Conservation (phyloP, 2,888 invertebrate species). For the Lasioglossum pauxillum region DNA sequence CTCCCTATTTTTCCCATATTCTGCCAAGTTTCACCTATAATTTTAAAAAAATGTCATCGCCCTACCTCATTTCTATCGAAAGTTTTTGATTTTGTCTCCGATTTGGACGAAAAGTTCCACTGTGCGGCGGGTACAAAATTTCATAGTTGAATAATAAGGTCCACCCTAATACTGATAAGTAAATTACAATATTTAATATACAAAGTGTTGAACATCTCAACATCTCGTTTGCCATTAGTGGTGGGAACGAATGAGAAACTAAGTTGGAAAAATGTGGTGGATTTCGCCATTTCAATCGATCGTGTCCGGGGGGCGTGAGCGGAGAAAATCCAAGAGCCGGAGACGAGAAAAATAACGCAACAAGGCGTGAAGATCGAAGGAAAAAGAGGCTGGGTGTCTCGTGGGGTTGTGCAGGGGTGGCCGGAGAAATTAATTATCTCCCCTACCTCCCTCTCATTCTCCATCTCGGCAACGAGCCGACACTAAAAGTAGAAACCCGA, state of each 20-base stretch:
- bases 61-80: no score
- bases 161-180: no score
- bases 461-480: constrained; percentile 8
- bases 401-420: background rate
- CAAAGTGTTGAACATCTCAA: background rate
- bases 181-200: background rate
- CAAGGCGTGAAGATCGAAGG: constrained; percentile 20
- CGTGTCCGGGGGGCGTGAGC: background rate
- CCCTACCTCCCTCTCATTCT: background rate
- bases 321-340: background rate
- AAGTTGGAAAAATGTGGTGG: background rate
- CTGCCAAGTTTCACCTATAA: no score
- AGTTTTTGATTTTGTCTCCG: no score
- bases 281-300: background rate
- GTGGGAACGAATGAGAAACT: background rate
- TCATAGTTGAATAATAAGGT: no score
- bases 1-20: no score
- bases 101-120: no score
- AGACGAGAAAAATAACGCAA: constrained; percentile 31
- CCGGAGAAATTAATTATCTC: constrained; percentile 60
- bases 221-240: background rate
- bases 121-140: no score
- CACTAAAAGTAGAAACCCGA: constrained; percentile 57
- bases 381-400: background rate
- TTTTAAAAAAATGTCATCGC: no score